Evolutionary conservation across 2,797 vertebrate species (phyloP).

Genomic region (Pogonophryne albipinna): DNA sequence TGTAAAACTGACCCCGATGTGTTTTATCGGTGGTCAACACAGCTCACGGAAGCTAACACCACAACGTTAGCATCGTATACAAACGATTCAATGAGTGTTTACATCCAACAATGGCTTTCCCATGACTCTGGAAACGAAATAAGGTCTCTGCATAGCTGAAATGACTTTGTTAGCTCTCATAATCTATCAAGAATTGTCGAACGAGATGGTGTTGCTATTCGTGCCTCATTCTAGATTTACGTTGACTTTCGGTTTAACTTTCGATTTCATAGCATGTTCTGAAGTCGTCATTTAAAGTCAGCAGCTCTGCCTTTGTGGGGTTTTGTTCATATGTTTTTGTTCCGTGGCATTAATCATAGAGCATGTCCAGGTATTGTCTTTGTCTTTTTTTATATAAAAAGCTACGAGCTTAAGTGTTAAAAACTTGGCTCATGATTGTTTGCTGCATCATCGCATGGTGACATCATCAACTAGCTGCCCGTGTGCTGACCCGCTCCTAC

Average conservation of each 20-base stretch:
- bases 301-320: background rate
- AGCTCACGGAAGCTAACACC: conserved; percentile 61
- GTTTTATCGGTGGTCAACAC: conserved; percentile 33
- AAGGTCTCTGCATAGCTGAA: accelerated
- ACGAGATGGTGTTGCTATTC: conserved; percentile 8
- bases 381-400: conserved; percentile 25
- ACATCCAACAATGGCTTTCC: conserved; percentile 26
- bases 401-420: conserved; percentile 13
- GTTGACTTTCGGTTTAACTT: conserved; percentile 68
- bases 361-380: background rate
- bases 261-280: conserved; percentile 28
- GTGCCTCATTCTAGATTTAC: conserved; percentile 17
- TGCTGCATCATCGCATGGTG: conserved; percentile 79
- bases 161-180: background rate
- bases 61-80: conserved; percentile 54
- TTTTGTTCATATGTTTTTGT: background rate
- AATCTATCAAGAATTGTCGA: background rate
- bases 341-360: accelerated
- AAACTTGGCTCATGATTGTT: conserved; percentile 67
- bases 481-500: background rate
- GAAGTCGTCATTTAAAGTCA: background rate
- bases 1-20: background rate
- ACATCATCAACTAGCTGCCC: conserved; percentile 65
- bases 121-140: background rate
- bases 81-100: conserved; percentile 59